phyloP scores from a whole-genome alignment of 23 tunicate species.

The Halocynthia aurantium region DNA sequence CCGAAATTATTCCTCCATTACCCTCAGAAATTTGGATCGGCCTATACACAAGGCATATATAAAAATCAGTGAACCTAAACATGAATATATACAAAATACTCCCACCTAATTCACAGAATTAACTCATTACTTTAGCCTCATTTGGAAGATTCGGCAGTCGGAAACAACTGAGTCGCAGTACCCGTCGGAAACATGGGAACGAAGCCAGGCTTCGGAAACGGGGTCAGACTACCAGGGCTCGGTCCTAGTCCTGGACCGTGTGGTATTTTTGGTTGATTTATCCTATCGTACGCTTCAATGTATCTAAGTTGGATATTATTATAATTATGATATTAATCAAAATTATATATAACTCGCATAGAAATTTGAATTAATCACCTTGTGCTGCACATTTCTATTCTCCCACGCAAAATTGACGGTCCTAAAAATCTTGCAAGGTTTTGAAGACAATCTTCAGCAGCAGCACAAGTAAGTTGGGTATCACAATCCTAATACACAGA shows the following conservation, averaged over 20 bases:
- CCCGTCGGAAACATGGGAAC: not conserved
- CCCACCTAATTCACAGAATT: too few species aligned
- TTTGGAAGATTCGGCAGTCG: too few species aligned
- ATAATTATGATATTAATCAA: not conserved
- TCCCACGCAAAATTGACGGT: constrained; percentile 59
- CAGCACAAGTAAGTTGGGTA: constrained; percentile 53
- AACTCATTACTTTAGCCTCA: too few species aligned
- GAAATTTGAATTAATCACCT: not conserved
- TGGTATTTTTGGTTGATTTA: not conserved
- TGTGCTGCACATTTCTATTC: constrained; percentile 49
- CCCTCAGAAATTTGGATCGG: too few species aligned
- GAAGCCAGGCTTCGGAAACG: constrained; percentile 12
- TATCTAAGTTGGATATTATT: not conserved
- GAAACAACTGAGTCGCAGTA: too few species aligned
- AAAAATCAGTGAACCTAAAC: too few species aligned
- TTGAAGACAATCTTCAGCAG: constrained; percentile 81
- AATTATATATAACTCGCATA: not conserved
- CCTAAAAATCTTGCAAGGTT: constrained; percentile 69
- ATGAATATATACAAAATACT: too few species aligned
- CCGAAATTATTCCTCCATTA: too few species aligned
- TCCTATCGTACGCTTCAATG: constrained; percentile 15
- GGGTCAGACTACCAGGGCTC: constrained; percentile 12
- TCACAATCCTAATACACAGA: constrained; percentile 28
- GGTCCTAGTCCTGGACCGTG: constrained; percentile 1
- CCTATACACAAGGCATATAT: too few species aligned